Evolutionary conservation across 1,140 invertebrate species (phyloP).

Genomic region (Spodoptera frugiperda): DNA sequence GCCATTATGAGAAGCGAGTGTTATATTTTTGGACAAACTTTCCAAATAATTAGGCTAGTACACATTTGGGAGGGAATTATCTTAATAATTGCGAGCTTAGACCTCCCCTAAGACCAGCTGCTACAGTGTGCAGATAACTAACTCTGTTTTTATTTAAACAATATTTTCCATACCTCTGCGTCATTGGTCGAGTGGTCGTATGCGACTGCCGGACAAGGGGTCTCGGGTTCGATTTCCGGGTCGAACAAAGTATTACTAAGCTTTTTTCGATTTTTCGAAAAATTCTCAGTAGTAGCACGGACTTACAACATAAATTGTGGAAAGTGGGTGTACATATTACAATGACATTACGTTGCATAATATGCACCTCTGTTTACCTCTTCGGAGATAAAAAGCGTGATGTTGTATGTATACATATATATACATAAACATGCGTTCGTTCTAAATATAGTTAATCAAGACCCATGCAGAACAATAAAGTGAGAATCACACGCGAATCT

Average conservation of each 20-base stretch:
- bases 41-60: conserved; percentile 27
- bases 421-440: not conserved
- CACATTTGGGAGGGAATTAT: conserved; percentile 22
- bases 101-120: not conserved
- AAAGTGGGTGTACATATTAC: too few relatives aligned
- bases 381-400: too few relatives aligned
- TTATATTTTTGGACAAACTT: conserved; percentile 36
- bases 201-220: too few relatives aligned
- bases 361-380: too few relatives aligned
- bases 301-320: too few relatives aligned
- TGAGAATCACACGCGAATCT: not conserved
- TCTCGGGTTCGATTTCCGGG: too few relatives aligned
- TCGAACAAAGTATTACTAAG: too few relatives aligned
- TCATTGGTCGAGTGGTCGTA: too few relatives aligned
- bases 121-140: not conserved
- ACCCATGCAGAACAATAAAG: conserved; percentile 19
- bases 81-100: conserved; percentile 23
- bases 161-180: conserved; percentile 4
- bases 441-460: conserved; percentile 41
- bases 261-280: too few relatives aligned
- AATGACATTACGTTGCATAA: too few relatives aligned
- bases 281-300: too few relatives aligned
- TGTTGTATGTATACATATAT: too few relatives aligned
- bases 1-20: conserved; percentile 26
- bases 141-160: not conserved